Evolutionary conservation across 1,140 invertebrate genomes (phyloP).

Genomic region (Aphelinus atriplicis): DNA sequence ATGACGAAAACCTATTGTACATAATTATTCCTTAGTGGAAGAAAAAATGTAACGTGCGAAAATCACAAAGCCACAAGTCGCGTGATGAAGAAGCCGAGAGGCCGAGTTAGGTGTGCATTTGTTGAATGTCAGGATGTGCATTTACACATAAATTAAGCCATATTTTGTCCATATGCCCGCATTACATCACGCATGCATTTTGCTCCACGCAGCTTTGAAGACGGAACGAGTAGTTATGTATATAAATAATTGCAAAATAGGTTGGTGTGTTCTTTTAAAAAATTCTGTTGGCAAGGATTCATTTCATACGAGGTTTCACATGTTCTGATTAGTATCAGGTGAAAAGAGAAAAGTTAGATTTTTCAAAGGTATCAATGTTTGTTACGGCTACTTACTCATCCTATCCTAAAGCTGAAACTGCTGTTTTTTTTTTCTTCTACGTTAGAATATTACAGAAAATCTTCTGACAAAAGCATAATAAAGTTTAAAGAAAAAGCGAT

Average conservation of each 20-base stretch:
- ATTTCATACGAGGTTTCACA: too few relatives aligned
- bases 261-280: not conserved
- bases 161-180: conserved; percentile 34
- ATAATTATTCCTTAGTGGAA: not conserved
- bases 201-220: not conserved
- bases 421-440: too few relatives aligned
- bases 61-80: conserved; percentile 33
- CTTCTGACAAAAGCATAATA: too few relatives aligned
- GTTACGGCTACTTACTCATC: too few relatives aligned
- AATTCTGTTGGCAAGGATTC: too few relatives aligned
- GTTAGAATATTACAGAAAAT: too few relatives aligned
- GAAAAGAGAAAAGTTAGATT: too few relatives aligned
- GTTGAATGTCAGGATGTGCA: conserved; percentile 38
- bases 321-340: too few relatives aligned
- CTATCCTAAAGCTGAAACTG: too few relatives aligned
- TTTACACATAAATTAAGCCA: conserved; percentile 30
- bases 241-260: too few relatives aligned
- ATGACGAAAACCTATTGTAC: not conserved
- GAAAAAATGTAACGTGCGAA: conserved; percentile 39
- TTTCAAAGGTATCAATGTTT: too few relatives aligned
- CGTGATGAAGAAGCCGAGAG: conserved; percentile 28
- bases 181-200: conserved; percentile 25
- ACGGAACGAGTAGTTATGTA: not conserved
- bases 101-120: conserved; percentile 24
- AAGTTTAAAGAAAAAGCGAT: too few relatives aligned